Conservation (phyloP, 2,113 vertebrate species). For the Ictidomys tridecemlineatus region DNA sequence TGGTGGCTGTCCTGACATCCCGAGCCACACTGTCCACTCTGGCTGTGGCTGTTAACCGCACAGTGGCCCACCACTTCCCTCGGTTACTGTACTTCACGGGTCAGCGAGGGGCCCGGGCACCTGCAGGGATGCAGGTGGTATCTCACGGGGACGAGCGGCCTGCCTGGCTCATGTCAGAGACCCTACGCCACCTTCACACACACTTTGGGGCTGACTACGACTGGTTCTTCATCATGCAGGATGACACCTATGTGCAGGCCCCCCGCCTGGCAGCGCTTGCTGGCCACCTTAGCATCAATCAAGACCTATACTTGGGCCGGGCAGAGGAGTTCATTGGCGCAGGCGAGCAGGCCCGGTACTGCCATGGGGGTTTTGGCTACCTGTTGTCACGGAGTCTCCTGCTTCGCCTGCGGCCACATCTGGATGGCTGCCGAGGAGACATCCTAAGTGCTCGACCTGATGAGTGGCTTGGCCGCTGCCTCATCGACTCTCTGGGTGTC, state of each 20-base stretch:
- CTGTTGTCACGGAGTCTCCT: slow-evolving; percentile 95
- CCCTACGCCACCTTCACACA: slow-evolving; percentile 93
- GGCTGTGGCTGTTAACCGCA: slow-evolving; percentile 97
- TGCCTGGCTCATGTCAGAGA: slow-evolving; percentile 99
- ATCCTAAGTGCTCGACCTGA: slow-evolving; percentile 97
- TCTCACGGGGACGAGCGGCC: slow-evolving; percentile 96
- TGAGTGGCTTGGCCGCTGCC: slow-evolving; percentile 98
- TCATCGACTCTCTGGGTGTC: slow-evolving; percentile 96
- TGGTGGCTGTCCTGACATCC: slow-evolving; percentile 95
- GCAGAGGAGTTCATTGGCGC: slow-evolving; percentile 97
- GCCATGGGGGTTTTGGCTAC: slow-evolving; percentile 97
- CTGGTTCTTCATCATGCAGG: slow-evolving; percentile 98
- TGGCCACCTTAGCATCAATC: slow-evolving; percentile 94
- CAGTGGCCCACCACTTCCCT: slow-evolving; percentile 94
- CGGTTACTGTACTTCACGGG: slow-evolving; percentile 96
- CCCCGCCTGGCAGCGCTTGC: slow-evolving; percentile 93
- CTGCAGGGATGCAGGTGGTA: slow-evolving; percentile 95
- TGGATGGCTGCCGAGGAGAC: slow-evolving; percentile 96
- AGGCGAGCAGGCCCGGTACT: slow-evolving; percentile 95
- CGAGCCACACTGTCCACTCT: slow-evolving; percentile 93
- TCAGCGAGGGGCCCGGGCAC: slow-evolving; percentile 93
- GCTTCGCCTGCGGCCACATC: slow-evolving; percentile 92
- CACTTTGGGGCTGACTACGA: slow-evolving; percentile 95
- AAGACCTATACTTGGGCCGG: slow-evolving; percentile 95
- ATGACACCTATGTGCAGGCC: slow-evolving; percentile 95